These are phyloP conservation scores for Dipus sagitta DNA, from an alignment of 2,797 vertebrate genomes.

Conservation along the genomic window DNA sequence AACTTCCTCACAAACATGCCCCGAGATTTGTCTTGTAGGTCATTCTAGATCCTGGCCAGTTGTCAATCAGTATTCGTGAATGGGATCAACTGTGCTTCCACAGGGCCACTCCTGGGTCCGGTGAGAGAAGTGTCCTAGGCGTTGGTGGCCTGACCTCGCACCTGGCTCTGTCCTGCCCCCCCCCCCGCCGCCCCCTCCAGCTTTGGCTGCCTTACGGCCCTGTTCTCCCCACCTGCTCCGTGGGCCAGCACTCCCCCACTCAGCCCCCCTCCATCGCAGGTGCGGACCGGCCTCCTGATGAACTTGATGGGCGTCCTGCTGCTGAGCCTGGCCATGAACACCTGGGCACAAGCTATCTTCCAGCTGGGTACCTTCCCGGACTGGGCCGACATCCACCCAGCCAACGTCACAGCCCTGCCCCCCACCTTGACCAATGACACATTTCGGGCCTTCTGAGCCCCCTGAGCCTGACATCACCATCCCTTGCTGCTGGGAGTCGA, in stretches of 20 bases:
- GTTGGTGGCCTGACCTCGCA: neutral
- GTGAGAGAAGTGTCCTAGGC: neutral
- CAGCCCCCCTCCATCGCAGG: constrained; percentile 86
- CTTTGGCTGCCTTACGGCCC: neutral
- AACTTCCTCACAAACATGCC: too few relatives aligned
- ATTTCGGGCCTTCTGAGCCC: constrained; percentile 85
- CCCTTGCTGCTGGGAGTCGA: constrained; percentile 69
- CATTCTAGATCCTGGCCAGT: too few relatives aligned
- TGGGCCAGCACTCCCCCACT: neutral
- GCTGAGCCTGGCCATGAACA: constrained; percentile 96
- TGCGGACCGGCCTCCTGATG: constrained; percentile 96
- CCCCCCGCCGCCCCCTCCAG: too few relatives aligned
- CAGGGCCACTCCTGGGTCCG: too few relatives aligned
- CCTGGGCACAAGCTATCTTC: constrained; percentile 96
- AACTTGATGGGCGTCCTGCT: constrained; percentile 95
- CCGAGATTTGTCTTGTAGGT: too few relatives aligned
- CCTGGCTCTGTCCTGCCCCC: neutral
- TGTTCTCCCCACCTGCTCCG: neutral
- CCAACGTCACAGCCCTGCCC: constrained; percentile 87
- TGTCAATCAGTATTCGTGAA: too few relatives aligned
- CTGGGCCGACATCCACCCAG: constrained; percentile 90
- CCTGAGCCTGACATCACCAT: neutral
- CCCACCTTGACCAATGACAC: constrained; percentile 84
- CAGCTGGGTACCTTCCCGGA: constrained; percentile 92
- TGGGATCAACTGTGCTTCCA: neutral